Evolutionary conservation across 2,888 invertebrate species (phyloP), one percentile per base, ranked within the genome.

Genomic region (Gnatocerus cornutus): DNA sequence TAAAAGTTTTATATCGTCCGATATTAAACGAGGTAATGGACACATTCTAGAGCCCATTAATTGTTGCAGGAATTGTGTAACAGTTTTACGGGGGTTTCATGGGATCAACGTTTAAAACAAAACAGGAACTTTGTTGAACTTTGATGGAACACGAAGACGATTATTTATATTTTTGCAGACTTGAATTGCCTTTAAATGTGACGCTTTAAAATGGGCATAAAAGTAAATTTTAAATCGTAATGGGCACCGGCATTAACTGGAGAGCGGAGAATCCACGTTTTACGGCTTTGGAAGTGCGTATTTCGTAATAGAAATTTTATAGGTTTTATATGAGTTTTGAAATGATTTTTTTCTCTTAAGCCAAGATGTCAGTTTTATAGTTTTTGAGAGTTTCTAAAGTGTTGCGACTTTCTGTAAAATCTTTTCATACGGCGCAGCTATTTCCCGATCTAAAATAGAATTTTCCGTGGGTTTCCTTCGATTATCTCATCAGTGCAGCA

Each of bases 21-120:
- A 10, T 43, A 56, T 56, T 56, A 56, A 56, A 43, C 27, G 41
- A 56, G 27, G 12, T 56, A 56, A 56, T 56, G 56, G 56, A 56
- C 56, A 27, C 43, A 27, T 41, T 56, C 56, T 16, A 27, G 29
- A 10, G 21, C 10, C 41, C 56, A 56, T 56, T 56, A 56, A 41
- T 27, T 55, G 56, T 43, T 12, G 29, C 39, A 14, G 56, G 39
- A 37, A 37, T 14, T 39, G 55, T 39, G 37, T 56, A 41, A 50
- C 1, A 5, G 6, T n/a, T 27, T 10, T 10, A n/a, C 27, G n/a
- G n/a, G n/a, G n/a, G 41, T 12, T 41, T 5, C 12, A 41, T 6
- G n/a, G n/a, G n/a, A n/a, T n/a, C 1, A 41, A 13, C 41, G 13
- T 12, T 41, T 41, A 41, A 41, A 41, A 41, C 10, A 41, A 41